phyloP scores from a whole-genome alignment of 2,888 invertebrate species.

The Drosophila quinaria region DNA sequence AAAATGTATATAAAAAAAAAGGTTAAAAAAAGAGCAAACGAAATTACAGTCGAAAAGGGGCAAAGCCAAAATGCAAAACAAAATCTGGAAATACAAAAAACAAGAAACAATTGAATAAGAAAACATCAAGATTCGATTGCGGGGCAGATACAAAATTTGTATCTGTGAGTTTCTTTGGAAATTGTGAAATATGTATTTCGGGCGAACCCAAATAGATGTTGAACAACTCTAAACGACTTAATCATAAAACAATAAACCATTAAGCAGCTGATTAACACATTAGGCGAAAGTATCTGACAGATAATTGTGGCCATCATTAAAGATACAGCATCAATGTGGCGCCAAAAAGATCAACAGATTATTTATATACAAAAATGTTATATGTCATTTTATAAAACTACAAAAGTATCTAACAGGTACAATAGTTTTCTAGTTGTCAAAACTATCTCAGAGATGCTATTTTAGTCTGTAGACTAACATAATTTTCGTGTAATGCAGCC shows the following conservation, averaged over 20 bases:
- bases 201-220: constrained; percentile 46
- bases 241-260: constrained; percentile 43
- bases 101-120: constrained; percentile 18
- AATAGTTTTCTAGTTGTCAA: constrained; percentile 11
- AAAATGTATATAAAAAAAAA: constrained; percentile 27
- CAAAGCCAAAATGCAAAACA: constrained; percentile 45
- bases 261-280: constrained; percentile 36
- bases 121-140: background rate
- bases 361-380: background rate
- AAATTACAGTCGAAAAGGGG: constrained; percentile 58
- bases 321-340: background rate
- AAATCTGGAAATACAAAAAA: constrained; percentile 43
- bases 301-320: no score
- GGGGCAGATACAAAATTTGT: constrained; percentile 10
- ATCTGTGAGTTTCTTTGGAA: constrained; percentile 30
- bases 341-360: background rate
- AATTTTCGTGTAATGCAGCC: background rate
- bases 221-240: constrained; percentile 52
- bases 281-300: constrained; percentile 32
- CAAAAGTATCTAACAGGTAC: constrained; percentile 26
- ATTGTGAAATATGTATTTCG: constrained; percentile 51
- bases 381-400: background rate
- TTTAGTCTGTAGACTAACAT: background rate
- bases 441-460: background rate
- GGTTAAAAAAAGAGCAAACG: constrained; percentile 52